Evolutionary conservation across 1,140 invertebrate genomes (phyloP).

Genomic region (Manduca sexta): DNA sequence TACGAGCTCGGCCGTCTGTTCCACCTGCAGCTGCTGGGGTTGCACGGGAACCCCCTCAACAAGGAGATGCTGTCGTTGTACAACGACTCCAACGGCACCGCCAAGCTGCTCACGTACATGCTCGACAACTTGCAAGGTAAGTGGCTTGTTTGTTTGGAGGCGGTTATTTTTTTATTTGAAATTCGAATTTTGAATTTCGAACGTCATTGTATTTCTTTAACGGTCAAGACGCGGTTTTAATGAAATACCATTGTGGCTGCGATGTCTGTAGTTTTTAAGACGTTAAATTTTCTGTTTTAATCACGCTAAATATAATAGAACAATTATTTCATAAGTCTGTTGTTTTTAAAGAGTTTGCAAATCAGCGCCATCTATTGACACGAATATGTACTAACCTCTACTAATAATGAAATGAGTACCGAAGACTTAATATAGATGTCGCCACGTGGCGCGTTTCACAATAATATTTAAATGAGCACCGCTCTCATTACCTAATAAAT

Average conservation of each 20-base stretch:
- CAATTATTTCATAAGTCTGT: too few relatives aligned
- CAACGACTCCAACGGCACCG: constrained; percentile 93
- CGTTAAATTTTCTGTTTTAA: too few relatives aligned
- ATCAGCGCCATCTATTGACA: constrained; percentile 10
- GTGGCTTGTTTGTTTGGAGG: constrained; percentile 26
- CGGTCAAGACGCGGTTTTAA: too few relatives aligned
- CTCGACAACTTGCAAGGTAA: constrained; percentile 95
- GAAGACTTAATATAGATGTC: too few relatives aligned
- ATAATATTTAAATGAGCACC: not conserved
- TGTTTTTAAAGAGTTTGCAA: too few relatives aligned
- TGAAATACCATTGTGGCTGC: too few relatives aligned
- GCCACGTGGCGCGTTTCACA: too few relatives aligned
- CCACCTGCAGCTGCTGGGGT: constrained; percentile 91
- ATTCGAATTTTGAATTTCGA: not conserved
- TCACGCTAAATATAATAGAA: too few relatives aligned
- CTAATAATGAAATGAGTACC: too few relatives aligned
- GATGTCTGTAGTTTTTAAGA: too few relatives aligned
- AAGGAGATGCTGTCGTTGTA: constrained; percentile 94
- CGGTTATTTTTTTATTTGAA: not conserved
- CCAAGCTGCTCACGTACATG: constrained; percentile 94
- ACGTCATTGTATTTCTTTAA: too few relatives aligned
- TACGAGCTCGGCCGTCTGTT: constrained; percentile 98
- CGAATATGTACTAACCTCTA: too few relatives aligned
- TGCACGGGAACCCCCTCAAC: constrained; percentile 95
- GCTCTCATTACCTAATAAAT: constrained; percentile 9